phyloP scores from a whole-genome alignment of 2,113 vertebrate genomes.

The Anseranas semipalmata region DNA sequence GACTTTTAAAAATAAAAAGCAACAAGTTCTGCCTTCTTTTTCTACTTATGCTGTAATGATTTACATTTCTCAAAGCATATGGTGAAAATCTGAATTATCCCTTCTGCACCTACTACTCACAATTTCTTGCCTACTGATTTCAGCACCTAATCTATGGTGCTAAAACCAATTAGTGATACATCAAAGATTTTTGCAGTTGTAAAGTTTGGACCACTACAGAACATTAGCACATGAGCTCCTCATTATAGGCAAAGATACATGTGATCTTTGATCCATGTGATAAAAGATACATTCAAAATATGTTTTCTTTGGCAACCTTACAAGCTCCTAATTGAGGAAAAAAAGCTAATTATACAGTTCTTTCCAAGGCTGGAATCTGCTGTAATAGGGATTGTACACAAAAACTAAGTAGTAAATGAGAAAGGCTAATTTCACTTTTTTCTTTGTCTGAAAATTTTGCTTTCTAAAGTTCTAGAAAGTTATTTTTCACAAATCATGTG shows the following conservation, averaged over 20 bases:
- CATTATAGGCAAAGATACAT: constrained; percentile 46
- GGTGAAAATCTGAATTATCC: constrained; percentile 75
- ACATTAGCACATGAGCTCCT: constrained; percentile 52
- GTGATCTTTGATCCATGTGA: constrained; percentile 59
- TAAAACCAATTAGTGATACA: constrained; percentile 77
- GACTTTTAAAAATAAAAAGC: constrained; percentile 69
- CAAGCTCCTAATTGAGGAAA: constrained; percentile 45
- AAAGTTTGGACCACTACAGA: constrained; percentile 67
- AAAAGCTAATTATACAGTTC: constrained; percentile 46
- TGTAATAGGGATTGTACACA: constrained; percentile 15
- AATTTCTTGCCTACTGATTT: constrained; percentile 74
- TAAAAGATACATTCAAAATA: constrained; percentile 63
- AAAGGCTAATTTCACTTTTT: neutral
- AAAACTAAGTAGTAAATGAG: constrained; percentile 35
- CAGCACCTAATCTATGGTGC: constrained; percentile 73
- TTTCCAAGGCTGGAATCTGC: neutral
- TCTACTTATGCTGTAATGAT: constrained; percentile 52
- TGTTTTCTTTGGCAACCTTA: constrained; percentile 56
- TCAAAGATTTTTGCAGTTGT: constrained; percentile 69
- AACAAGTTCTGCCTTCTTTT: constrained; percentile 60
- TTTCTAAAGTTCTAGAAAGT: neutral
- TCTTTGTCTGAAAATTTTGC: neutral
- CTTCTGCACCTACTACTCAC: constrained; percentile 69
- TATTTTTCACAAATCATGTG: neutral
- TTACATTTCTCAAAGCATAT: constrained; percentile 76